Evolutionary conservation across 1,140 invertebrate genomes (phyloP).

Genomic region (Vanessa atalanta): DNA sequence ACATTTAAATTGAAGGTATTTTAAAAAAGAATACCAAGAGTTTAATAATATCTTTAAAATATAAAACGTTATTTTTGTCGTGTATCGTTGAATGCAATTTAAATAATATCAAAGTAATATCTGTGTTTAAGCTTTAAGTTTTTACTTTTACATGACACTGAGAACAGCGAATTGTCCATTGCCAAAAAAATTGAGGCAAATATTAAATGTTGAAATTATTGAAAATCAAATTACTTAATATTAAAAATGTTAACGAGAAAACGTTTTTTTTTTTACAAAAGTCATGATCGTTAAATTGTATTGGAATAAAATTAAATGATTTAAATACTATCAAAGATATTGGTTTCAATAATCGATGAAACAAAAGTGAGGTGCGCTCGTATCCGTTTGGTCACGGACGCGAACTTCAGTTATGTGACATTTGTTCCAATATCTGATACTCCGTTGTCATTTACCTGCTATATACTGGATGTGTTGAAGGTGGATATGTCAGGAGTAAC

Average conservation of each 20-base stretch:
- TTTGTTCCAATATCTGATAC: slow-evolving; percentile 36
- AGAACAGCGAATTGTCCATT: neutral
- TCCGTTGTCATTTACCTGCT: slow-evolving; percentile 22
- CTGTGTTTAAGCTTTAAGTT: neutral
- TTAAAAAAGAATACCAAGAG: no score
- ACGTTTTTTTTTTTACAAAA: no score
- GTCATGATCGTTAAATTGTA: no score
- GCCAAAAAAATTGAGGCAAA: no score
- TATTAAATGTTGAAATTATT: no score
- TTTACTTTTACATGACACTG: slow-evolving; percentile 7
- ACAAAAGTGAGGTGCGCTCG: slow-evolving; percentile 28
- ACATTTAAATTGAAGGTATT: no score
- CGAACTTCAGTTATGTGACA: slow-evolving; percentile 40
- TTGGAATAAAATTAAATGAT: no score
- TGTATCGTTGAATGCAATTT: neutral
- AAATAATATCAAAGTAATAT: neutral
- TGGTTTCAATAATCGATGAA: slow-evolving; percentile 15
- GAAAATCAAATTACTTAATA: no score
- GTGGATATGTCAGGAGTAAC: slow-evolving; percentile 2
- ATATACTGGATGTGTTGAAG: neutral
- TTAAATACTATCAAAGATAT: neutral
- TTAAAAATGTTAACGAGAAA: no score
- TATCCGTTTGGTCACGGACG: slow-evolving; percentile 41
- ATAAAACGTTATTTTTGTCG: neutral
- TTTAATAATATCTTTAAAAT: no score